Base-by-base conservation (phyloP, 2,888 invertebrate species). In the Amphipyra berbera region DNA sequence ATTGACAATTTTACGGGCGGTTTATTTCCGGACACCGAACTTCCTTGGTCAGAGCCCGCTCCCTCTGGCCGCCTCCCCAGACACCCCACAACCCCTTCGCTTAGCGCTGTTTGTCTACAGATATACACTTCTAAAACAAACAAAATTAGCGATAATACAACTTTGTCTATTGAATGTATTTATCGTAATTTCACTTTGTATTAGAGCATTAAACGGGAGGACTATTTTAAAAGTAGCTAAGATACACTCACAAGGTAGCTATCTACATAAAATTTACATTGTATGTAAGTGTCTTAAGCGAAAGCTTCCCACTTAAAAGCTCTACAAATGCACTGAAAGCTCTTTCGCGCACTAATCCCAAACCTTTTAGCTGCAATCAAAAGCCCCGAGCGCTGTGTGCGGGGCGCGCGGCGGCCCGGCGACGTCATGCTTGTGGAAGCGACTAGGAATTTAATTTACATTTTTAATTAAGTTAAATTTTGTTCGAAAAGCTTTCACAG, bases 1-100 rank as follows among this genome's bases (percentile, higher is more conserved):
- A 96, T 96, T 96, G 96, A 92, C 96, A 96, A 96, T 96, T 96
- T 96, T 96, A 96, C 96, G 96, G 95, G 93, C 95, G 95, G 96
- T 96, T 96, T 96, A 95, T 95, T 95, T 93, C 94, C 95, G 95
- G 95, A 94, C 94, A 95, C 94, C 91, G 91, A 93, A 91, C 90
- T 92, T 93, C 93, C 93, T 90, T 90, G 89, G 92, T 87, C 90
- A 88, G 87, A 81, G 79, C 80, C 79, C 85, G 73, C 84, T 84
- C 87, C 87, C 88, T 81, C 84, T 61, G 52, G 77, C 84, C 83
- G 71, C 84, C 82, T 70, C 82, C 82, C 80, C 61, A 64, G 60
- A 67, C 67, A 74, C 73, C 84, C 84, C 81, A 68, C 83, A 87
- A 86, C 90, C 89, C 88, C 88, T 89, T 90, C 83, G 78, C 82